phyloP scores from a whole-genome alignment of 2,113 vertebrate genomes.

The Pollimyrus isidori region DNA sequence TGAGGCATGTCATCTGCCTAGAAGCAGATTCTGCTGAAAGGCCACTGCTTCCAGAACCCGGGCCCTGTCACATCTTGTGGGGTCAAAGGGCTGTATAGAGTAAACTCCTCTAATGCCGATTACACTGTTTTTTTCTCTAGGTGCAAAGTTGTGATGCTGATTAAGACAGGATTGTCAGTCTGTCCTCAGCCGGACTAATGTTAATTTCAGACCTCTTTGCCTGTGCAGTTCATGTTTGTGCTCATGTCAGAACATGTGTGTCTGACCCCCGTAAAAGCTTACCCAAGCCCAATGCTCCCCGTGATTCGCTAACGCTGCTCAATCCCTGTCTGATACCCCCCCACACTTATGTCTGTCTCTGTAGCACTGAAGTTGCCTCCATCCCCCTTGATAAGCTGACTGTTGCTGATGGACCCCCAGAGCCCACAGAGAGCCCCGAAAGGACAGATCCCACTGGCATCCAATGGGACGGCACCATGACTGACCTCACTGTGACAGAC shows the following conservation, averaged over 20 bases:
- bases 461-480: neutral
- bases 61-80: neutral
- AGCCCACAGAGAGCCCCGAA: neutral
- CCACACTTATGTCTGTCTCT: neutral
- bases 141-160: neutral
- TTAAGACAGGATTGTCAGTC: neutral
- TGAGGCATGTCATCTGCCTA: neutral
- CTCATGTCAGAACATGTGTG: neutral
- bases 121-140: neutral
- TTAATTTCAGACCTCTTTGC: neutral
- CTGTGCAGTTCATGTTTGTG: neutral
- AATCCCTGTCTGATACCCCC: neutral
- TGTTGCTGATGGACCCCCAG: slow-evolving; percentile 32
- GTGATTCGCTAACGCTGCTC: neutral
- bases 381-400: slow-evolving; percentile 53
- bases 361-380: slow-evolving; percentile 35
- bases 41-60: neutral
- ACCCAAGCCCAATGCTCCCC: neutral
- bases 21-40: neutral
- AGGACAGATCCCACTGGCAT: slow-evolving; percentile 25
- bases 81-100: neutral
- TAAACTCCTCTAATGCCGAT: neutral
- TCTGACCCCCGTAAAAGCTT: neutral
- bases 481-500: slow-evolving; percentile 46
- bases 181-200: neutral